These are phyloP conservation scores for Himalopsyche japonica DNA, from an alignment of 2,888 invertebrate species.

Conservation along the genomic window DNA sequence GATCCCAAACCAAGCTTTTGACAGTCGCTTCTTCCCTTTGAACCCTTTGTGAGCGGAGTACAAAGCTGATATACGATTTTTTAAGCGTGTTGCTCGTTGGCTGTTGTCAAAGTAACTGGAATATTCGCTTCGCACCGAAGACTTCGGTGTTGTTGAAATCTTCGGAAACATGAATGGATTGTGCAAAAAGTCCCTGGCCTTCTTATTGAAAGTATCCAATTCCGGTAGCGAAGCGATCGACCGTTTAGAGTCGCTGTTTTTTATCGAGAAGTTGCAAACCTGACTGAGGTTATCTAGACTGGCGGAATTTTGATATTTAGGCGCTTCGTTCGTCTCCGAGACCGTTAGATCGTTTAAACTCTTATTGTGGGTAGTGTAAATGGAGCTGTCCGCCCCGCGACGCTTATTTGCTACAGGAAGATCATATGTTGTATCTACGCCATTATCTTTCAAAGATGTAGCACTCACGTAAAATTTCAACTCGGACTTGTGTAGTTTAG, in stretches of 20 bases:
- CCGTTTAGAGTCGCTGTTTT: slow-evolving; percentile 33
- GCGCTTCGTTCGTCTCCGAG: slow-evolving; percentile 4
- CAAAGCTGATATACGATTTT: slow-evolving; percentile 37
- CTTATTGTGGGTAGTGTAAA: slow-evolving; percentile 28
- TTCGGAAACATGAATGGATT: slow-evolving; percentile 27
- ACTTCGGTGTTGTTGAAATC: slow-evolving; percentile 5
- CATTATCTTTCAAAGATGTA: slow-evolving; percentile 20
- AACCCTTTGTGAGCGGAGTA: slow-evolving; percentile 35
- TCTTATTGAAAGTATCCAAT: slow-evolving; percentile 25
- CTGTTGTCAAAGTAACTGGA: slow-evolving; percentile 35
- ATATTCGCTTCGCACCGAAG: slow-evolving; percentile 20
- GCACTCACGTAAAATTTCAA: slow-evolving; percentile 36
- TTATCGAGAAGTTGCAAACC: slow-evolving; percentile 36
- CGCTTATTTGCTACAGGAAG: slow-evolving; percentile 9
- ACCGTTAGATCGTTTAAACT: slow-evolving; percentile 31
- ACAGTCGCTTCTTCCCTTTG: slow-evolving; percentile 37
- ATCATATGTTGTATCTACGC: slow-evolving; percentile 5
- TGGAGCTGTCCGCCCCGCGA: neutral
- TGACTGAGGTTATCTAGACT: slow-evolving; percentile 39
- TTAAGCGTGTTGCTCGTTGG: slow-evolving; percentile 27
- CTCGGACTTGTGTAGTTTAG: slow-evolving; percentile 34
- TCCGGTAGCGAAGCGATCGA: slow-evolving; percentile 36
- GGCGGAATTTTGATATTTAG: slow-evolving; percentile 38
- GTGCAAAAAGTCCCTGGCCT: slow-evolving; percentile 15
- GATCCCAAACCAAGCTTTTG: slow-evolving; percentile 39